Evolutionary conservation across 2,888 invertebrate species (phyloP).

Genomic region (Oscheius onirici): DNA sequence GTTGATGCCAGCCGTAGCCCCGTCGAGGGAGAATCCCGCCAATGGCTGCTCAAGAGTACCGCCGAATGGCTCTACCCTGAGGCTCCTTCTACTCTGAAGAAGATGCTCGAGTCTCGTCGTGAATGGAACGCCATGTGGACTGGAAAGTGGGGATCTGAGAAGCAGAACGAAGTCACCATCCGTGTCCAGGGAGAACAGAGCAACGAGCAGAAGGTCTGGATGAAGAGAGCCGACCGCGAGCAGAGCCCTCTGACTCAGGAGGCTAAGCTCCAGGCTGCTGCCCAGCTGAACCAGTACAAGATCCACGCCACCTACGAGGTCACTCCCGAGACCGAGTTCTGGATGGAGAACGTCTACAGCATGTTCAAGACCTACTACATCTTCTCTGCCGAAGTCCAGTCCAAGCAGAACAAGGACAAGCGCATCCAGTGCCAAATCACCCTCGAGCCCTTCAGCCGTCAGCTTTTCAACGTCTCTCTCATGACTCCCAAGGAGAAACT

Average conservation of each 20-base stretch:
- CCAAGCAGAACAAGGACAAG: conserved; percentile 16
- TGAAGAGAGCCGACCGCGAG: conserved; percentile 44
- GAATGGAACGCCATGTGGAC: conserved; percentile 40
- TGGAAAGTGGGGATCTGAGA: conserved; percentile 37
- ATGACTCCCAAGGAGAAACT: conserved; percentile 40
- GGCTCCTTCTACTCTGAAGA: conserved; percentile 38
- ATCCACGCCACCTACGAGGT: conserved; percentile 46
- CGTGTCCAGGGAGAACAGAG: conserved; percentile 47
- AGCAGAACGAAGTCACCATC: conserved; percentile 39
- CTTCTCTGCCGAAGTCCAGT: not conserved
- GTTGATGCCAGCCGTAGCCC: conserved; percentile 32
- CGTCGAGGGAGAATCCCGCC: conserved; percentile 37
- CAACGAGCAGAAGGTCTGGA: conserved; percentile 49
- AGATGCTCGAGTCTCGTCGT: conserved; percentile 46
- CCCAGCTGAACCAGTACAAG: conserved; percentile 53
- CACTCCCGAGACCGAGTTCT: conserved; percentile 30
- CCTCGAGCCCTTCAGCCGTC: conserved; percentile 45
- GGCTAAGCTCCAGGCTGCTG: conserved; percentile 46
- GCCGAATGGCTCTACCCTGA: conserved; percentile 46
- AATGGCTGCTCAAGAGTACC: conserved; percentile 36
- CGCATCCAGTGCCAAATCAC: conserved; percentile 36
- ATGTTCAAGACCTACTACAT: conserved; percentile 36
- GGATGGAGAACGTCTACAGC: conserved; percentile 34
- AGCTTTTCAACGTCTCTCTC: conserved; percentile 45
- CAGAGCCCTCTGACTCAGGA: conserved; percentile 37